A percentile compares a stretch with the other conserved stretches of the same genome.
phyloP scores from a whole-genome alignment of 1,140 invertebrate genomes.

The Drosophila arawakana region DNA sequence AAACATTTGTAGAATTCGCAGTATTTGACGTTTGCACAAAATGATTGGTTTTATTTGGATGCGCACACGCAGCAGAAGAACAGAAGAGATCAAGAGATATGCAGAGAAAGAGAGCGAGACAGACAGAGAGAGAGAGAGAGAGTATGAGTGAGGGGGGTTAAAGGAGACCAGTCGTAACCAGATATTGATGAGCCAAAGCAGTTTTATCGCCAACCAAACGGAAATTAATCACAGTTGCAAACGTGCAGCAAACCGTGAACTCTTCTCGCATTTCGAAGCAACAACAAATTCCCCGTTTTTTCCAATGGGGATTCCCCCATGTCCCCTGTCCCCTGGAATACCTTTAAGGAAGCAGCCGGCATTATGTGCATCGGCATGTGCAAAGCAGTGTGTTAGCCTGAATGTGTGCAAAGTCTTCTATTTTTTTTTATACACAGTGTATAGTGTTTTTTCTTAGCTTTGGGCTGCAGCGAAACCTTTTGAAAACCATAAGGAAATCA shows the following conservation, averaged over 20 bases:
- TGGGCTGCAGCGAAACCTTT: not conserved
- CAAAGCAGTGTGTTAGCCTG: not conserved
- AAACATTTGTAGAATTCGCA: constrained; percentile 39
- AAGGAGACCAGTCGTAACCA: constrained; percentile 44
- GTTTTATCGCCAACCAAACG: constrained; percentile 61
- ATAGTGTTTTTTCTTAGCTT: not conserved
- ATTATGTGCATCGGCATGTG: constrained; percentile 1
- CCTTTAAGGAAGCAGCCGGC: not conserved
- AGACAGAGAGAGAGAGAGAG: not conserved
- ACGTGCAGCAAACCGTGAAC: constrained; percentile 53
- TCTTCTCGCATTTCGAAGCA: constrained; percentile 14
- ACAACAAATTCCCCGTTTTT: not conserved
- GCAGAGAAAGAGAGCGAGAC: not conserved
- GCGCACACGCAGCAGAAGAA: constrained; percentile 39
- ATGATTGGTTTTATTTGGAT: constrained; percentile 60
- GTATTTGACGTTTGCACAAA: constrained; percentile 57
- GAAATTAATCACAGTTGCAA: constrained; percentile 61
- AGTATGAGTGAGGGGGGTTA: not conserved
- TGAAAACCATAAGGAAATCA: not conserved
- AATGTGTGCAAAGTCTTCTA: not conserved
- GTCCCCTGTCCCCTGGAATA: constrained; percentile 1
- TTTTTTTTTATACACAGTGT: too few species aligned
- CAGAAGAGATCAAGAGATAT: too few species aligned
- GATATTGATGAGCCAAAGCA: constrained; percentile 64
- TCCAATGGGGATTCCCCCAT: not conserved